Evolutionary conservation across 2,888 invertebrate species (phyloP), one percentile per base, ranked within the genome.

Genomic region (Cryptus viduatorius): DNA sequence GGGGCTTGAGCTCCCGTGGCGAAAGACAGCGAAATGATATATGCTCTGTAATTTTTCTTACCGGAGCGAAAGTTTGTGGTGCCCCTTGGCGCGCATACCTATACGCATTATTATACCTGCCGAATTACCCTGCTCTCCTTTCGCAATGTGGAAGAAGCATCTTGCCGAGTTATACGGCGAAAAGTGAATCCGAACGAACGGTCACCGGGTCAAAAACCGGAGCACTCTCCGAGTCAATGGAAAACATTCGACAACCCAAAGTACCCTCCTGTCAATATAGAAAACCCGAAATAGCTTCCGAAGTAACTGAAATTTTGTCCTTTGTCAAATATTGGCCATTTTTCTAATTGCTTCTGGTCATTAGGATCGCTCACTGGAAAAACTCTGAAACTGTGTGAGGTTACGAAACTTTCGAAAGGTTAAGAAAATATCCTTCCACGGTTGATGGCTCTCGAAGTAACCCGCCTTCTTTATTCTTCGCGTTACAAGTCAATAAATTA

Each of bases 1-100:
- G 69, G 84, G 83, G 82, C 65, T 86, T 87, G 85, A 88, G 85
- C 86, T 87, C 86, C 88, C 85, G 83, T 75, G 69, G 76, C 86
- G 86, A 82, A 79, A 78, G 86, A 86, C 81, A 87, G 83, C 82
- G 85, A 83, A 82, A 86, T 92, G 90, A 93, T 89, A 90, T 91
- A 91, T 91, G 89, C 78, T 76, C 86, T 83, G 90, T 87, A 88
- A 91, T 93, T 92, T 92, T 92, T 93, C 92, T 90, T 88, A 84
- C 88, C 81, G 80, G 86, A 84, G 90, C 89, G 90, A 92, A 93
- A 92, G 91, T 91, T 89, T 56, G 86, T 64, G 77, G 83, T 65
- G 53, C 67, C 59, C 77, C 77, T 73, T 46, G n/a, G 48, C 37
- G 19, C 31, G 44, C 67, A 76, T 82, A 85, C 79, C 79, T 79